A percentile compares a stretch with the other conserved stretches of the same genome.
Evolutionary conservation across 1,140 invertebrate species (phyloP).

Genomic region (Lordiphosa stackelbergi): DNA sequence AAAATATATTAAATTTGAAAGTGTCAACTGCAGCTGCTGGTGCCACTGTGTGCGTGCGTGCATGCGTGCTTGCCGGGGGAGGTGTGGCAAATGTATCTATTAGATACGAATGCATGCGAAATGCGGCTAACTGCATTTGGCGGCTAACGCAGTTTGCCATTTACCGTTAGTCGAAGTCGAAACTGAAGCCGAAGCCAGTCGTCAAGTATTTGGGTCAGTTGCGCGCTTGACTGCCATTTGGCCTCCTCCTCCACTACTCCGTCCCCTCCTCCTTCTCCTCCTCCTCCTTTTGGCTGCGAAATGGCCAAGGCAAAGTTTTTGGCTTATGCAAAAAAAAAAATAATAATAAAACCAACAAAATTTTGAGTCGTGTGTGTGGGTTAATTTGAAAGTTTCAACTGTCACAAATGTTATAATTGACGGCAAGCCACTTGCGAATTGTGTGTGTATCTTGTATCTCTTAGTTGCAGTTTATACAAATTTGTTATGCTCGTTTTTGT

Average conservation of each 20-base stretch:
- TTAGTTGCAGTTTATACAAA: constrained; percentile 43
- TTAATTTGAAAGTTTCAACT: constrained; percentile 63
- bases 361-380: constrained; percentile 28
- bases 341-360: constrained; percentile 16
- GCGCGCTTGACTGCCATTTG: constrained; percentile 46
- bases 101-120: constrained; percentile 48
- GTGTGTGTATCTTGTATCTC: constrained; percentile 25
- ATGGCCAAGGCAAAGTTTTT: constrained; percentile 40
- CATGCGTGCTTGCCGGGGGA: constrained; percentile 28
- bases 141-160: constrained; percentile 40
- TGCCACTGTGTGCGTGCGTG: too few species aligned
- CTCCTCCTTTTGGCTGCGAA: not conserved
- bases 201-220: constrained; percentile 59
- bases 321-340: constrained; percentile 32
- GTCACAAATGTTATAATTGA: constrained; percentile 60
- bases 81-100: constrained; percentile 53
- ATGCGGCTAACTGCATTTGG: constrained; percentile 58
- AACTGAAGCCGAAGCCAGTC: constrained; percentile 33
- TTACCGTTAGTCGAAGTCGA: constrained; percentile 49
- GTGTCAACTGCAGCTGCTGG: too few species aligned
- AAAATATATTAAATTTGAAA: too few species aligned
- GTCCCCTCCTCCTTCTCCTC: not conserved
- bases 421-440: constrained; percentile 31
- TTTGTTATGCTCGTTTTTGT: constrained; percentile 46
- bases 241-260: too few species aligned